Conservation (phyloP, 2,888 invertebrate genomes). For the Parnassius orleans region DNA sequence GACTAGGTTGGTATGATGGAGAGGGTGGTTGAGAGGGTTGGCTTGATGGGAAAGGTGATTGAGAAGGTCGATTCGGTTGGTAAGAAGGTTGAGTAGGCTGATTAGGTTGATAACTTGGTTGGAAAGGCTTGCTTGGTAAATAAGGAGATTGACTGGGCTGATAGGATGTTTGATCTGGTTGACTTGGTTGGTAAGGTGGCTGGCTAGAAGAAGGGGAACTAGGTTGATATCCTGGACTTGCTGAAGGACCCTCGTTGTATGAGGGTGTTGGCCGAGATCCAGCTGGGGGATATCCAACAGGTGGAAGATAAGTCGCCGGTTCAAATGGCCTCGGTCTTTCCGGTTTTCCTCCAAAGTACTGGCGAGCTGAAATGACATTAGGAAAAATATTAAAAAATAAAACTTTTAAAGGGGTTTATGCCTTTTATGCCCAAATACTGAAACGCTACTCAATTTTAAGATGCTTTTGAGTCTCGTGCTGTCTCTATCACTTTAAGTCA, state of each 20-base stretch:
- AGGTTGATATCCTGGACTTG: slow-evolving; percentile 44
- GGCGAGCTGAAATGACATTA: slow-evolving; percentile 81
- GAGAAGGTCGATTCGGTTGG: slow-evolving; percentile 35
- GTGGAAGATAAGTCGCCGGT: slow-evolving; percentile 67
- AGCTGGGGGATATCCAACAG: slow-evolving; percentile 66
- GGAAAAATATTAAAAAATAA: neutral
- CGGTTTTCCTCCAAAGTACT: slow-evolving; percentile 83
- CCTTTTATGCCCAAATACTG: no score
- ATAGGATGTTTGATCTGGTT: slow-evolving; percentile 34
- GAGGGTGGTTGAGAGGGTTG: slow-evolving; percentile 42
- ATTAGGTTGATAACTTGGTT: slow-evolving; percentile 41
- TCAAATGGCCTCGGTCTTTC: slow-evolving; percentile 87
- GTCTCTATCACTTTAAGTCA: no score
- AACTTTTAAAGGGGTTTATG: neutral
- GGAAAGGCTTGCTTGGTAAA: slow-evolving; percentile 36
- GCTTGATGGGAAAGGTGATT: slow-evolving; percentile 33
- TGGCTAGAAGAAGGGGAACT: slow-evolving; percentile 40
- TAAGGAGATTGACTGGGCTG: slow-evolving; percentile 41
- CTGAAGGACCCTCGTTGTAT: slow-evolving; percentile 62
- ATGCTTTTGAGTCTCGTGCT: no score
- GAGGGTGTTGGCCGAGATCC: slow-evolving; percentile 66
- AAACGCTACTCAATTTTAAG: no score
- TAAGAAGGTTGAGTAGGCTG: slow-evolving; percentile 43
- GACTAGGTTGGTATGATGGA: slow-evolving; percentile 36
- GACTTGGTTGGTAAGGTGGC: slow-evolving; percentile 36